A percentile compares a stretch with the other conserved stretches of the same genome.
phyloP scores from a whole-genome alignment of 2,797 vertebrate species.

The Taenioides sp. region DNA sequence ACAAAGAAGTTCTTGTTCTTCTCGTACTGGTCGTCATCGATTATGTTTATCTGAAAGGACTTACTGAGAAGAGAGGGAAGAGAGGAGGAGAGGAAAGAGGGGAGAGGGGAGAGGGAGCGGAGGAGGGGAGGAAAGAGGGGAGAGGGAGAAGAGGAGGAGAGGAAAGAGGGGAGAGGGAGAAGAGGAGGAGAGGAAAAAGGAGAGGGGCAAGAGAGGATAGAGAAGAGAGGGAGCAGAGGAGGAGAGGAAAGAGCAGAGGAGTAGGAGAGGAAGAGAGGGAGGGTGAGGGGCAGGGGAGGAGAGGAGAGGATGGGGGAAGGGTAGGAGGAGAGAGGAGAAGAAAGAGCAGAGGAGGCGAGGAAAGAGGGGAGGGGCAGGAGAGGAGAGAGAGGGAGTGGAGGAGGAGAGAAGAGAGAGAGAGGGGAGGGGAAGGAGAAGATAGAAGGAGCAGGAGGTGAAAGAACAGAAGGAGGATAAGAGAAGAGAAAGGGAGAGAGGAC shows the following conservation, averaged over 20 bases:
- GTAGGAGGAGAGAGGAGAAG: not conserved
- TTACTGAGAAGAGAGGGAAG: conserved; percentile 81
- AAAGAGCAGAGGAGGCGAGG: rapidly evolving
- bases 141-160: not conserved
- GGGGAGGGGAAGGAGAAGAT: too few relatives aligned
- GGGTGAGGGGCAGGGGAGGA: not conserved
- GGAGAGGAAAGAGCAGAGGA: not conserved
- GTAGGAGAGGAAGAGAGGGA: not conserved
- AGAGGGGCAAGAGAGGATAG: not conserved
- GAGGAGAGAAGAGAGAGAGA: not conserved
- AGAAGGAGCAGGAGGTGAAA: too few relatives aligned
- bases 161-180: not conserved
- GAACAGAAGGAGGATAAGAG: too few relatives aligned
- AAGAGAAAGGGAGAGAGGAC: too few relatives aligned
- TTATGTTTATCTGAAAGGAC: conserved; percentile 92
- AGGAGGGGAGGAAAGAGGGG: not conserved
- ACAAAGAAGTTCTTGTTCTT: conserved; percentile 99
- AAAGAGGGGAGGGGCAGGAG: too few relatives aligned
- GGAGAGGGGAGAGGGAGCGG: not conserved
- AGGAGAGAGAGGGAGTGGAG: too few relatives aligned
- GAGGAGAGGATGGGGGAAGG: too few relatives aligned
- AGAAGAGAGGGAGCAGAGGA: too few relatives aligned
- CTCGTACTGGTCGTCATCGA: conserved; percentile 98
- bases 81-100: conserved; percentile 33
- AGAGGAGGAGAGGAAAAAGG: too few relatives aligned